Evolutionary conservation across 2,888 invertebrate species (phyloP).

Genomic region (Drosophila tanythrix): DNA sequence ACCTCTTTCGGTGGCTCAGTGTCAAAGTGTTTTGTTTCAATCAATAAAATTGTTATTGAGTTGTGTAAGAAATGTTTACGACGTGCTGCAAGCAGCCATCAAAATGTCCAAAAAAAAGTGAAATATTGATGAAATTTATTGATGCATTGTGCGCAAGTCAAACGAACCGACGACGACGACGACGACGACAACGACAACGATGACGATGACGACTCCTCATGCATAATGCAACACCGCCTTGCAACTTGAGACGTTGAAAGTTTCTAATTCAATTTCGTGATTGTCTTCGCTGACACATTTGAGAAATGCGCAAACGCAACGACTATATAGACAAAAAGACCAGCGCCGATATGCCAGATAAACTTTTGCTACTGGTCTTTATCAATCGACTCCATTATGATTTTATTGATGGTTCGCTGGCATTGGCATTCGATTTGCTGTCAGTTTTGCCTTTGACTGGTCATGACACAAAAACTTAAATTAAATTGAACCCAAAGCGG

Average conservation of each 20-base stretch:
- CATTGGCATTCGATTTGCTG: constrained; percentile 74
- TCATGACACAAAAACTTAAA: neutral
- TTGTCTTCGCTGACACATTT: constrained; percentile 46
- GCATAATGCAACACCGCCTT: constrained; percentile 68
- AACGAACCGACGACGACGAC: constrained; percentile 38
- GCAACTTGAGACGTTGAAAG: constrained; percentile 67
- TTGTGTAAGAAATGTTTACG: constrained; percentile 63
- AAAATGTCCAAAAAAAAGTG: constrained; percentile 67
- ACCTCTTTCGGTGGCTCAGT: constrained; percentile 43
- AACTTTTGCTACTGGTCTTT: constrained; percentile 68
- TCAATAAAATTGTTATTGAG: constrained; percentile 44
- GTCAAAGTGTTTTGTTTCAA: constrained; percentile 70
- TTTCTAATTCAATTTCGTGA: constrained; percentile 64
- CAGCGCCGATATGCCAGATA: constrained; percentile 6
- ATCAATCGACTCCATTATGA: constrained; percentile 46
- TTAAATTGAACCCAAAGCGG: neutral
- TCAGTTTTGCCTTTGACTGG: constrained; percentile 24
- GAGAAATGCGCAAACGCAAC: constrained; percentile 31
- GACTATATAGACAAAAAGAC: constrained; percentile 10
- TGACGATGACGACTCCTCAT: constrained; percentile 50
- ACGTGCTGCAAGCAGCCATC: constrained; percentile 42
- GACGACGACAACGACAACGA: constrained; percentile 7
- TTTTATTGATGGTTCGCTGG: constrained; percentile 64
- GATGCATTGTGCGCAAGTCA: constrained; percentile 70
- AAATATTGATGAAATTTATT: constrained; percentile 73